Base-by-base conservation (phyloP, 1,140 invertebrate species). In the Elysia chlorotica region DNA sequence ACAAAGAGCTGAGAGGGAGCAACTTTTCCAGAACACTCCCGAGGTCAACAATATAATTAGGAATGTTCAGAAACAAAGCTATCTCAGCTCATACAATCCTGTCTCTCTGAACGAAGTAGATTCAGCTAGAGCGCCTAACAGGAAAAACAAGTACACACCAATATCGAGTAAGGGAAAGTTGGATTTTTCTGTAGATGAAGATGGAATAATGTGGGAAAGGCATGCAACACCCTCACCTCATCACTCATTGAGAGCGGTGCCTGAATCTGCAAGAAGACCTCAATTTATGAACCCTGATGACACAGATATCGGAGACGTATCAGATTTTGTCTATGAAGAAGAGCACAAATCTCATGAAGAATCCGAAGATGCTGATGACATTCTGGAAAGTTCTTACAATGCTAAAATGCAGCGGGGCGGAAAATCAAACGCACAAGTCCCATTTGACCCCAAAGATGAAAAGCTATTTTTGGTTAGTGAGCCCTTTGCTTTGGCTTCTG, bases 191-290 rank as follows among this genome's bases (percentile, higher is more conserved):
- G 28, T 78, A 38, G 77, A 78, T 74, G 77, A 76, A 19, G 66
- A 78, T 66, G 77, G 77, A 31, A 78, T 78, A 33, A 71, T 78
- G 71, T 78, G 77, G 77, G 77, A 74, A 21, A 59, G 63, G n/a
- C 10, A 48, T 48, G n/a, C n/a, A n/a, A n/a, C n/a, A n/a, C n/a
- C n/a, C n/a, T n/a, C n/a, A n/a, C n/a, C n/a, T n/a, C n/a, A n/a
- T n/a, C n/a, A 48, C 10, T 48, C 41, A 48, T 48, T 10, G 41
- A 48, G 41, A 48, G 41, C 10, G n/a, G 41, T 14, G 41, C 10
- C n/a, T 14, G n/a, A 48, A 14, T 14, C 41, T 14, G n/a, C n/a
- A n/a, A n/a, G 10, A n/a, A 48, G n/a, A 48, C 10, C 10, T 48
- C n/a, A 10, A 48, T 14, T 14, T 48, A 48, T 48, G n/a, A 48